Conservation (phyloP, 2,888 invertebrate genomes). For the Platerodrilus igneus region DNA sequence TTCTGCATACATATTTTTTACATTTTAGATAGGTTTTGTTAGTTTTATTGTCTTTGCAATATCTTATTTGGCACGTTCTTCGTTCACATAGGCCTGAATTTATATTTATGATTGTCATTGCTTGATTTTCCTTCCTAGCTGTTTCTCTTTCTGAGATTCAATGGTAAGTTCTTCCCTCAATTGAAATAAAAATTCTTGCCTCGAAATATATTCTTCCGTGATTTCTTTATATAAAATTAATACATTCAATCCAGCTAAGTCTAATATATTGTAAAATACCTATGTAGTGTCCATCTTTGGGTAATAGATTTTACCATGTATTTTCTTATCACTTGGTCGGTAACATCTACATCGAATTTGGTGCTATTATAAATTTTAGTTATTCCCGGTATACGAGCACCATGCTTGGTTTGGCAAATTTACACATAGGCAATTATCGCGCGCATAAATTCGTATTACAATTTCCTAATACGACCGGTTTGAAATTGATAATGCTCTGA, state of each 20-base stretch:
- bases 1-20: no score
- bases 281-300: slow-evolving; percentile 29
- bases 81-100: slow-evolving; percentile 1
- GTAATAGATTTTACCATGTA: slow-evolving; percentile 22
- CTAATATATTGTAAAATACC: slow-evolving; percentile 31
- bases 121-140: slow-evolving; percentile 1
- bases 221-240: slow-evolving; percentile 26
- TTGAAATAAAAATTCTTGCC: slow-evolving; percentile 40
- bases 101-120: neutral
- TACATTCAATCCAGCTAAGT: slow-evolving; percentile 28
- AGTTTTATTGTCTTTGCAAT: no score
- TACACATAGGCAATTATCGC: no score
- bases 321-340: slow-evolving; percentile 26
- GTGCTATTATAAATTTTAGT: slow-evolving; percentile 26
- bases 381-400: slow-evolving; percentile 23
- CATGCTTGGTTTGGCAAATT: no score
- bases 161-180: slow-evolving; percentile 18
- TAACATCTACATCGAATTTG: slow-evolving; percentile 21
- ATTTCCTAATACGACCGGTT: no score
- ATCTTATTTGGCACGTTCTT: slow-evolving; percentile 3
- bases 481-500: no score
- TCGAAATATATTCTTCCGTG: slow-evolving; percentile 23
- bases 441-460: no score
- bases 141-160: slow-evolving; percentile 8
- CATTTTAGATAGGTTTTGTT: no score